Evolutionary conservation across 1,140 invertebrate genomes (phyloP).

Genomic region (Tribolium castaneum): DNA sequence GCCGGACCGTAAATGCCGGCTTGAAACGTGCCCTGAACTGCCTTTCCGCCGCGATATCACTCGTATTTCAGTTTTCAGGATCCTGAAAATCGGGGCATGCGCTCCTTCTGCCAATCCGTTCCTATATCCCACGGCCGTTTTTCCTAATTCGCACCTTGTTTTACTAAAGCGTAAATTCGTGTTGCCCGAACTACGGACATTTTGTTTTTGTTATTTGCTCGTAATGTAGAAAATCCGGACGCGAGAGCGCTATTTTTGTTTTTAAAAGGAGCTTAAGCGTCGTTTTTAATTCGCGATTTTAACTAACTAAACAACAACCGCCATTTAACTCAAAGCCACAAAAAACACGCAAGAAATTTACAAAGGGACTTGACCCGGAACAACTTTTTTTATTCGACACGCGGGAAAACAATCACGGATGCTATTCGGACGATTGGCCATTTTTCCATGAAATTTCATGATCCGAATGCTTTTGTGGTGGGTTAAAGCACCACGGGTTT

Average conservation of each 20-base stretch:
- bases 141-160: constrained; percentile 46
- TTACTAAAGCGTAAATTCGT: constrained; percentile 43
- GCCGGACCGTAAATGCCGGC: background rate
- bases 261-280: background rate
- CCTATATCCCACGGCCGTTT: constrained; percentile 38
- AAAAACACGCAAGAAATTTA: background rate
- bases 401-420: background rate
- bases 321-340: background rate
- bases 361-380: no score
- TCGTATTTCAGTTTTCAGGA: constrained; percentile 42
- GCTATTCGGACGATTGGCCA: background rate
- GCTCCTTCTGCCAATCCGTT: constrained; percentile 36
- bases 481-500: background rate
- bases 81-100: constrained; percentile 33
- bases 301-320: constrained; percentile 8
- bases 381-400: background rate
- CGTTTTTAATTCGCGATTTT: constrained; percentile 23
- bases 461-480: background rate
- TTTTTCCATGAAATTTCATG: background rate
- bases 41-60: constrained; percentile 3
- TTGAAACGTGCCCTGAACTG: constrained; percentile 30
- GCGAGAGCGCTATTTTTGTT: constrained; percentile 4
- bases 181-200: constrained; percentile 32
- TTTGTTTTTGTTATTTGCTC: constrained; percentile 35
- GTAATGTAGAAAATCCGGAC: constrained; percentile 5